These are phyloP conservation scores for Camptogramma bilineatum DNA, from an alignment of 2,888 invertebrate genomes.

Conservation along the genomic window DNA sequence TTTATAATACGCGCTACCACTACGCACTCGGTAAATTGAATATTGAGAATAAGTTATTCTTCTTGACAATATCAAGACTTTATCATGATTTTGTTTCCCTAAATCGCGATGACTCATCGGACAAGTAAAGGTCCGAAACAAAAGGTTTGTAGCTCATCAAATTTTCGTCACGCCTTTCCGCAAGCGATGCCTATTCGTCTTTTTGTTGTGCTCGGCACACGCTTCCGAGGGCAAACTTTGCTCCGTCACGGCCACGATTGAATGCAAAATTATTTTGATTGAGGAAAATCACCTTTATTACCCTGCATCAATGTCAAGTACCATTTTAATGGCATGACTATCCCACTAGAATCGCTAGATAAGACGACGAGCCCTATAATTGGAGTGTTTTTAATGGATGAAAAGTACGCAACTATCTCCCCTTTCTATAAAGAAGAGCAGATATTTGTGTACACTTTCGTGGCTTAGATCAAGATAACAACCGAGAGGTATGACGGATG, in stretches of 20 bases:
- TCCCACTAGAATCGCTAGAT: constrained; percentile 30
- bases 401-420: constrained; percentile 50
- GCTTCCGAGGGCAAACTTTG: constrained; percentile 50
- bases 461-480: constrained; percentile 73
- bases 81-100: constrained; percentile 10
- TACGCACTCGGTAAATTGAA: constrained; percentile 2
- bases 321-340: constrained; percentile 37
- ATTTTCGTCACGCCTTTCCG: constrained; percentile 48
- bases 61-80: constrained; percentile 12
- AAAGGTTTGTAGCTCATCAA: constrained; percentile 37
- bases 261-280: constrained; percentile 59
- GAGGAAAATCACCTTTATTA: constrained; percentile 59
- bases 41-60: constrained; percentile 14
- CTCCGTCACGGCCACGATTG: constrained; percentile 50
- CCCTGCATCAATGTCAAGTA: constrained; percentile 51
- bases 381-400: constrained; percentile 36
- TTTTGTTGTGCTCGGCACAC: constrained; percentile 43
- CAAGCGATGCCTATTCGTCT: constrained; percentile 39
- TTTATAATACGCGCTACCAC: constrained; percentile 41
- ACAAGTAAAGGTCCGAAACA: constrained; percentile 26
- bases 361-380: constrained; percentile 39
- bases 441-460: constrained; percentile 67
- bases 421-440: constrained; percentile 61
- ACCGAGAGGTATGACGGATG: constrained; percentile 70
- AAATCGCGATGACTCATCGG: constrained; percentile 27